phyloP scores from a whole-genome alignment of 2,888 invertebrate genomes.

The Phaedon cochleariae region DNA sequence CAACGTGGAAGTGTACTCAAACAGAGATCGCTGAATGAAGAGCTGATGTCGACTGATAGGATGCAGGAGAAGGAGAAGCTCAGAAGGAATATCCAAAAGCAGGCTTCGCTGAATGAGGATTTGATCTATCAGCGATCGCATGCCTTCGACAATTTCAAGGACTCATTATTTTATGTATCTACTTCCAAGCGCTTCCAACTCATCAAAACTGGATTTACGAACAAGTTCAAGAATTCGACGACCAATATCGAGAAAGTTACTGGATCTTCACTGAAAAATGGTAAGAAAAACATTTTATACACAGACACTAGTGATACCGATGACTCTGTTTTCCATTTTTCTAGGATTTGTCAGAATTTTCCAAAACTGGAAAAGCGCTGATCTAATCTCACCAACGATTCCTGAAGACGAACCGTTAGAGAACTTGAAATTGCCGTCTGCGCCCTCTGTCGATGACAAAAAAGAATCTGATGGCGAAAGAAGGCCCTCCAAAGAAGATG shows the following conservation, averaged over 20 bases:
- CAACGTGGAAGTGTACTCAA: constrained; percentile 67
- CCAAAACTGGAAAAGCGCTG: constrained; percentile 79
- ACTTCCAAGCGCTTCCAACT: constrained; percentile 80
- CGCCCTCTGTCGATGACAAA: constrained; percentile 54
- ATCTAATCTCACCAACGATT: constrained; percentile 59
- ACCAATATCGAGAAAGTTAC: constrained; percentile 86
- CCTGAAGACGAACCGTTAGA: constrained; percentile 54
- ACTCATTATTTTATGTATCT: constrained; percentile 77
- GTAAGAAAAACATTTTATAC: constrained; percentile 25
- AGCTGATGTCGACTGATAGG: constrained; percentile 87
- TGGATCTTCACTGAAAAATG: constrained; percentile 70
- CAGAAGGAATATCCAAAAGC: constrained; percentile 85
- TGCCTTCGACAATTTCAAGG: constrained; percentile 75
- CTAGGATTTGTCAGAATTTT: constrained; percentile 82
- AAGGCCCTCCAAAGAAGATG: constrained; percentile 84
- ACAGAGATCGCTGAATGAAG: constrained; percentile 89
- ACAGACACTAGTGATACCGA: background rate
- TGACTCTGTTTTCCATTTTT: background rate
- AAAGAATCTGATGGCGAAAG: constrained; percentile 64
- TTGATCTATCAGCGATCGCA: constrained; percentile 76
- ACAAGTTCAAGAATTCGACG: constrained; percentile 83
- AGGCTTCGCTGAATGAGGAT: constrained; percentile 88
- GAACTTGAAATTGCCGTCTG: constrained; percentile 41
- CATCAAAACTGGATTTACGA: constrained; percentile 83
- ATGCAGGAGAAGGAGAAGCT: constrained; percentile 83